Evolutionary conservation across 2,797 vertebrate genomes (phyloP), one percentile per base, ranked within the genome.

Genomic region (Spinibarbus caldwelli): DNA sequence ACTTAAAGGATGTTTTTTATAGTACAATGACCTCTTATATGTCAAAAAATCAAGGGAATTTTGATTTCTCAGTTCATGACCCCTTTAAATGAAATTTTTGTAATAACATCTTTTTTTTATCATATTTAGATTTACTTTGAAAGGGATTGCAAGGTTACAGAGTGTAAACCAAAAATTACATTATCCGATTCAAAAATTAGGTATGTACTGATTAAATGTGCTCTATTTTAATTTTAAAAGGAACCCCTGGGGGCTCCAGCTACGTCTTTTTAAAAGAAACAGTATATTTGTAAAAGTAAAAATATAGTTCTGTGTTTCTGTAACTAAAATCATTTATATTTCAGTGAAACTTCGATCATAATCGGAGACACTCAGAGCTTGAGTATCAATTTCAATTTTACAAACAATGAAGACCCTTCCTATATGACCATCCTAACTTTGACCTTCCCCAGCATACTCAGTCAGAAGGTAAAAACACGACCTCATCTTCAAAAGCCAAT

Each of bases 351-450:
- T 3, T 41, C 2, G 5, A 57, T 94, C 75, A 88, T 90, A 76
- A 88, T 95, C 72, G 94, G 92, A 77, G 57, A 84, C 71, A 90
- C 91, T 23, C 88, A 94, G 76, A 91, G 92, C 62, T 34, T 93
- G 86, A 90, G 78, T 45, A 81, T 89, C 88, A 86, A 38, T 4
- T 88, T 95, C 62, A 71, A 47, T 43, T 85, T 96, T 29, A 88
- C 0, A 0, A 96, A 94, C 87, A 47, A 19, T 0, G 93, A 93
- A 34, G 91, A 93, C 57, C 87, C 86, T 34, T 95, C 93, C 0
- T 94, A 92, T 86, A 84, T 91, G 91, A 96, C 96, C 43, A 88
- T 80, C 6, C 59, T 95, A 90, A 29, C 89, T 78, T 47, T 95
- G 75, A 91, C 26, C 82, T 94, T 93, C 76, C 94, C 95, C 68